Evolutionary conservation across 2,113 vertebrate genomes (phyloP).

Genomic region (Gymnarchus niloticus): DNA sequence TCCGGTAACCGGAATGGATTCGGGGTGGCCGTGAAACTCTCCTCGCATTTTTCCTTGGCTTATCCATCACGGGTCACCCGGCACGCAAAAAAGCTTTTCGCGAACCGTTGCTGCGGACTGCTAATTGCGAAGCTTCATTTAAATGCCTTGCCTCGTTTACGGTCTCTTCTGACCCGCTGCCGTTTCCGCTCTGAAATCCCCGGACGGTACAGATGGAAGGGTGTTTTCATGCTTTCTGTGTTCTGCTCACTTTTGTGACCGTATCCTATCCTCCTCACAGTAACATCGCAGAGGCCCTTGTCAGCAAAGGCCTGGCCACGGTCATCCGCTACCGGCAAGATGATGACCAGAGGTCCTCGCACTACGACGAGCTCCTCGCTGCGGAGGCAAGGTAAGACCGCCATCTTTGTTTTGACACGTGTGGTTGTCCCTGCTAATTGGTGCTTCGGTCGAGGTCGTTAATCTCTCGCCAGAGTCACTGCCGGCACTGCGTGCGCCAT

Average conservation of each 20-base stretch:
- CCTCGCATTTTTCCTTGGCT: not conserved
- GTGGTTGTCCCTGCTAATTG: not conserved
- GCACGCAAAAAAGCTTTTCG: not conserved
- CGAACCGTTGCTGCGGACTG: not conserved
- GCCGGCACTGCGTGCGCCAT: too few relatives aligned
- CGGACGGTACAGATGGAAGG: not conserved
- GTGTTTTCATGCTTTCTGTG: not conserved
- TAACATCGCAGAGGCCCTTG: slow-evolving; percentile 91
- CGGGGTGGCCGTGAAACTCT: not conserved
- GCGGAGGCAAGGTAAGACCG: slow-evolving; percentile 82
- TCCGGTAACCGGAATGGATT: not conserved
- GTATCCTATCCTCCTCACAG: slow-evolving; percentile 50
- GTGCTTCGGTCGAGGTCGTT: not conserved
- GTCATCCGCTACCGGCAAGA: slow-evolving; percentile 93
- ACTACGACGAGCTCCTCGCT: slow-evolving; percentile 90
- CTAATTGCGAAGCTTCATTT: not conserved
- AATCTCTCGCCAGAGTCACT: not conserved
- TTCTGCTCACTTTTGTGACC: not conserved
- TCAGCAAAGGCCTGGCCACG: slow-evolving; percentile 92
- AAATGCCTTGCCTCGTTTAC: not conserved
- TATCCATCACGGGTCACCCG: not conserved
- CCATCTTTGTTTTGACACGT: not conserved
- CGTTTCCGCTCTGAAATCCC: not conserved
- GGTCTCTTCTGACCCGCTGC: not conserved
- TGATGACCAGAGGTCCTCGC: slow-evolving; percentile 90